Evolutionary conservation across 2,113 vertebrate genomes (phyloP), one percentile per base, ranked within the genome.

Genomic region (Periophthalmus modestus): DNA sequence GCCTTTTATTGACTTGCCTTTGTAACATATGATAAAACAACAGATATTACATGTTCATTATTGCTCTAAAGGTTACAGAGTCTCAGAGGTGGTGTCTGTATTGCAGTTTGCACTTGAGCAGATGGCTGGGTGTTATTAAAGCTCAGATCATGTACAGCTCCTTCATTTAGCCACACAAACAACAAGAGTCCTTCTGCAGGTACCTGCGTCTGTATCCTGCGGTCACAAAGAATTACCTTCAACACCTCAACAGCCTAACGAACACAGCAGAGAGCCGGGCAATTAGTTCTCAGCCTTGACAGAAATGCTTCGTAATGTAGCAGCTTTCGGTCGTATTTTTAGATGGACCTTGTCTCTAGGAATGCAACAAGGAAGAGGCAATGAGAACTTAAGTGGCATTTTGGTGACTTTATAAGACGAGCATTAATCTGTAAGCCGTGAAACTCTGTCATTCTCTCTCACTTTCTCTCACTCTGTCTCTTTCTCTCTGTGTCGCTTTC

Each of bases 31-130:
- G 79, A 80, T 72, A 50, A 58, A 83, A 83, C 71, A 80, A 72
- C 87, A 84, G 85, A 75, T 79, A 89, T 89, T 78, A 89, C 89
- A 73, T 78, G 73, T 69, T 82, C 73, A 79, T 89, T 82, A 83
- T 86, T 71, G 80, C 86, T 71, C 80, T 52, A 50, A 65, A 75
- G 80, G 68, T 73, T 81, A 62, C 62, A 71, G 77, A 77, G n/a
- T 69, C 80, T 80, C 76, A 66, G 74, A 79, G 36, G 74, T 66
- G 28, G 18, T 28, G 15, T 13, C n/a, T 46, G 58, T 83, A 71
- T 33, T 54, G 71, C 66, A 68, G 14, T 69, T 71, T 72, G 68
- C 77, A 75, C 72, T 77, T 68, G 75, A 81, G 71, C 91, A 92
- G 89, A 90, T 84, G 87, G 86, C 74, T 81, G 66, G 46, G 66